Percentiles rank a stretch among this genome's conserved stretches.
These are phyloP conservation scores for Patagioenas fasciata DNA, from an alignment of 2,113 vertebrate genomes.

Conservation along the genomic window DNA sequence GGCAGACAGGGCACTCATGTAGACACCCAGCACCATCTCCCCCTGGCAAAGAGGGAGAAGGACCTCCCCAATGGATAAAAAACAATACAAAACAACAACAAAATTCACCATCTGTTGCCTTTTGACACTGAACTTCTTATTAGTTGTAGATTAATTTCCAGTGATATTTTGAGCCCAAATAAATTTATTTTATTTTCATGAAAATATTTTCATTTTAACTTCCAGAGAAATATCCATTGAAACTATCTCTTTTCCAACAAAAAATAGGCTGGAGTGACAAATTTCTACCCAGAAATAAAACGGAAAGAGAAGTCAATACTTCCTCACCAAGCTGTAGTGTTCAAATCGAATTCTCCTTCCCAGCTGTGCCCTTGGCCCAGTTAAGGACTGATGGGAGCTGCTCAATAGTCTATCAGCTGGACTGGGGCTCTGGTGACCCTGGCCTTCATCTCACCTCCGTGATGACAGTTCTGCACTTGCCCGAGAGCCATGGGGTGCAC, in stretches of 20 bases:
- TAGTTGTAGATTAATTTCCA: background rate
- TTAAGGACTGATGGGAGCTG: background rate
- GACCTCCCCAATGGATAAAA: background rate
- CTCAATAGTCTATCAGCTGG: background rate
- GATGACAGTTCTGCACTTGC: background rate
- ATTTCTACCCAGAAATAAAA: background rate
- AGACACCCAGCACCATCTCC: background rate
- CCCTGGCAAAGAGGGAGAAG: background rate
- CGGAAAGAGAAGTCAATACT: background rate
- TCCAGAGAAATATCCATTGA: background rate
- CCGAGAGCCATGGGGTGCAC: accelerated
- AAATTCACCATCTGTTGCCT: background rate
- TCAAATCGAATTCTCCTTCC: background rate
- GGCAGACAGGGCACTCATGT: background rate
- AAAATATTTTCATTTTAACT: background rate
- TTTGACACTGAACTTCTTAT: background rate
- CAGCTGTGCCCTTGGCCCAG: background rate
- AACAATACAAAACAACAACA: too few relatives aligned
- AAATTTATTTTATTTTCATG: background rate
- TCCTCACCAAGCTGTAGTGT: background rate
- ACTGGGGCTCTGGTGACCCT: background rate
- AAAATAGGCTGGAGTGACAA: background rate
- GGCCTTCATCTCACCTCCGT: background rate
- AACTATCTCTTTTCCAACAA: background rate
- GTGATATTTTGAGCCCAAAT: background rate